Base-by-base conservation (phyloP, 2,113 vertebrate species). In the Anseranas semipalmata region DNA sequence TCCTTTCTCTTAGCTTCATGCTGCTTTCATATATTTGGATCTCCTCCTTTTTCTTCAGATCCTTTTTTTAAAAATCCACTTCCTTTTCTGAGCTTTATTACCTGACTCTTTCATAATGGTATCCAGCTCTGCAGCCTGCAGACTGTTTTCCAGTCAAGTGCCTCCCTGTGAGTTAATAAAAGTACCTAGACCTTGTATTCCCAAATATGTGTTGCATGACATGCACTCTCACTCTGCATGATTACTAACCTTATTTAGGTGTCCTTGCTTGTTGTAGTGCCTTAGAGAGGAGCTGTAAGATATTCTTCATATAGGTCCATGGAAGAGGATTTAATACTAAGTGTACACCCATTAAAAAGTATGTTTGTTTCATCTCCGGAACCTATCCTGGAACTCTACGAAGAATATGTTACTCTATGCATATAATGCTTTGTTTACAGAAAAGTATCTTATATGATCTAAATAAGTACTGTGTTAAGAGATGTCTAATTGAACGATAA, bases 71-170 rank as follows among this genome's bases (percentile, higher is more conserved):
- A 84, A 94, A 76, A 48, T 17, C 62, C 9, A 14, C 45, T 75
- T 94, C 65, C 84, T 76, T 70, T 82, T 56, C n/a, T 78, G 59
- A 89, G 66, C 22, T 89, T 94, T 87, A 77, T 90, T 89, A 92
- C 86, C 86, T 79, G 58, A 10, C 25, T 85, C n/a, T 75, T 66
- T 86, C 45, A 78, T 68, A 41, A 50, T n/a, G 39, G n/a, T 43
- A 72, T 82, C 62, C 68, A 87, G 62, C 73, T 89, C 73, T 82
- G 50, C 73, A 76, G 53, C 58, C 12, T 77, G 35, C 45, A 35
- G 37, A 19, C 35, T 70, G 28, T 80, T 85, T 95, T 52, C 20
- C 17, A 70, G 55, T 66, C 10, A 87, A 45, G 58, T 95, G 53
- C 37, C 74, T 85, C 92, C 33, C 74, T 82, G 53, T 48, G 50